Percentiles rank a stretch among this genome's conserved stretches.
These are phyloP conservation scores for Ennomos fuscantarius DNA, from an alignment of 2,888 invertebrate species.

Conservation along the genomic window DNA sequence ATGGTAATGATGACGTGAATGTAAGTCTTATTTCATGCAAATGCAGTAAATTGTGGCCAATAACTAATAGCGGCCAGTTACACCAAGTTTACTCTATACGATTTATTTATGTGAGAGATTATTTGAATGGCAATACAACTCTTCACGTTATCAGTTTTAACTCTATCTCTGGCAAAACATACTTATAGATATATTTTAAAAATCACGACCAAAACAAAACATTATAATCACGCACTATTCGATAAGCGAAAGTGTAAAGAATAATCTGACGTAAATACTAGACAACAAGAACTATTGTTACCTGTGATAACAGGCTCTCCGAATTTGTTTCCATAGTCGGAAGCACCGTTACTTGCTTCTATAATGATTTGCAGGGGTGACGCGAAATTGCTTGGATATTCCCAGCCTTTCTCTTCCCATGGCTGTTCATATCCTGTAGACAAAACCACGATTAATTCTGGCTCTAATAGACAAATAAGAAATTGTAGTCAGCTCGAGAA, in stretches of 20 bases:
- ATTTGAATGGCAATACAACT: too few relatives aligned
- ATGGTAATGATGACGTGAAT: too few relatives aligned
- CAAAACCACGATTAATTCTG: neutral
- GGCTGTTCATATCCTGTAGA: constrained; percentile 91
- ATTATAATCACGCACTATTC: neutral
- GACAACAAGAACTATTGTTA: constrained; percentile 33
- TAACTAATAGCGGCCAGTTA: too few relatives aligned
- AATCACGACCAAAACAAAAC: constrained; percentile 2
- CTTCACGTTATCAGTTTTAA: too few relatives aligned
- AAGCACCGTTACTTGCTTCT: constrained; percentile 98
- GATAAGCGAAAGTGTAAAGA: constrained; percentile 2
- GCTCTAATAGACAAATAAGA: too few relatives aligned
- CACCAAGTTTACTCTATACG: too few relatives aligned
- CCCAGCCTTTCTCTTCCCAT: constrained; percentile 91
- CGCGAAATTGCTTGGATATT: constrained; percentile 96
- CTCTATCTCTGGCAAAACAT: too few relatives aligned
- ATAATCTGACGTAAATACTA: constrained; percentile 1
- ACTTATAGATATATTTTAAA: too few relatives aligned
- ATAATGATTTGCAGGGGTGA: constrained; percentile 95
- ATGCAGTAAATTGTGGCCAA: too few relatives aligned
- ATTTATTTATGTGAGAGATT: too few relatives aligned
- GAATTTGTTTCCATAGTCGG: constrained; percentile 99
- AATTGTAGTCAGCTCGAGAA: too few relatives aligned
- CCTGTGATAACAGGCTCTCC: constrained; percentile 95
- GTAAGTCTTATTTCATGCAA: too few relatives aligned